Conservation (phyloP, 2,113 vertebrate genomes). For the Muscicapa adusta region DNA sequence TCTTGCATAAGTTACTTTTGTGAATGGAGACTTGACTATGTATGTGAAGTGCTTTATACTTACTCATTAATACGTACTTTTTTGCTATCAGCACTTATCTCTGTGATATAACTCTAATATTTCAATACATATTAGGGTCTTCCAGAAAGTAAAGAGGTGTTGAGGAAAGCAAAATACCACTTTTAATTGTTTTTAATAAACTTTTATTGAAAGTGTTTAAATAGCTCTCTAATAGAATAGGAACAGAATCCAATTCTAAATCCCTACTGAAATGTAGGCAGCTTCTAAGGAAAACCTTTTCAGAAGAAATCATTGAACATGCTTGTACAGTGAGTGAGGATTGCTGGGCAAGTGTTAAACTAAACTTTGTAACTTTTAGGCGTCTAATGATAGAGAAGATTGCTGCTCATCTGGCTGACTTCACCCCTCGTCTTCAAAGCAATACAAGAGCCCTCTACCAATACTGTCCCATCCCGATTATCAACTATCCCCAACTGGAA, state of each 20-base stretch:
- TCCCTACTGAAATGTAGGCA: background rate
- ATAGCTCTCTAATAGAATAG: background rate
- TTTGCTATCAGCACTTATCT: background rate
- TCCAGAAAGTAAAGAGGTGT: background rate
- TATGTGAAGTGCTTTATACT: background rate
- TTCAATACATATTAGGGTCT: background rate
- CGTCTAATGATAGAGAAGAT: slow-evolving; percentile 99
- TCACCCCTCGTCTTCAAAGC: slow-evolving; percentile 95
- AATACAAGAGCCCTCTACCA: slow-evolving; percentile 98
- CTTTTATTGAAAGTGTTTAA: background rate
- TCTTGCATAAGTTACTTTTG: background rate
- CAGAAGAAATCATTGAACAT: background rate
- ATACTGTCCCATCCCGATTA: slow-evolving; percentile 93
- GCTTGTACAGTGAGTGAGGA: background rate
- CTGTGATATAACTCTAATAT: background rate
- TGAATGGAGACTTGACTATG: background rate
- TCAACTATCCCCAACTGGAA: slow-evolving; percentile 96
- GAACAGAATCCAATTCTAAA: background rate
- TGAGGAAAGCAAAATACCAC: background rate
- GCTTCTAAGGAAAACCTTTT: background rate
- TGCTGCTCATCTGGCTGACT: slow-evolving; percentile 94
- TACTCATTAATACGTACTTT: background rate
- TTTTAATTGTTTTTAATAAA: background rate
- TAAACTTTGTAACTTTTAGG: slow-evolving; percentile 67
- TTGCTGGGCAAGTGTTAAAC: background rate